Evolutionary conservation across 1,140 invertebrate genomes (phyloP), one percentile per base, ranked within the genome.

Genomic region (Chironomus tepperi): DNA sequence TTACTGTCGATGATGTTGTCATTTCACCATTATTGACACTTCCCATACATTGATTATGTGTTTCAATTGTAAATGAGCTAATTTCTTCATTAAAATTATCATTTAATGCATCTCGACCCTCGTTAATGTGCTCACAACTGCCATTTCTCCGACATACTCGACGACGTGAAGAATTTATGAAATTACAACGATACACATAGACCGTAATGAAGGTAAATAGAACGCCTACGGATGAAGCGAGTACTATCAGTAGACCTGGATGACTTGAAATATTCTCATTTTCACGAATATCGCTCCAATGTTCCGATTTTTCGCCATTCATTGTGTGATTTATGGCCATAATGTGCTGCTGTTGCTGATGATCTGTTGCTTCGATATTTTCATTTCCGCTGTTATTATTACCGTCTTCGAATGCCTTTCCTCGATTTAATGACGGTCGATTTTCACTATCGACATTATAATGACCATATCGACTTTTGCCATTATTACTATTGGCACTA

Each of bases 31-130:
- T 34, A 34, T 34, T 34, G 24, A 34, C 24, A 34, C 24, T 34
- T 10, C 47, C n/a, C 9, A n/a, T 10, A 57, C 47, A 57, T 12
- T 57, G 47, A 57, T 57, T 57, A 57, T 57, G 47, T 57, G 47
- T 57, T 57, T 57, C 47, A 7, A 57, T 57, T 57, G 47, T 57
- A 57, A 57, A 57, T 57, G 47, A 57, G 10, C n/a, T 2, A 57
- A 57, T 57, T 57, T 57, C 47, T 57, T 57, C 47, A 57, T 57
- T 57, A 57, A 57, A 57, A 57, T 57, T 57, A 57, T 57, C 47
- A 57, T 57, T 57, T 57, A 57, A 57, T 57, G n/a, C 47, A 57
- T 57, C 47, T 57, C 47, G 47, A 57, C 47, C 47, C 47, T 57
- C 47, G 47, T 57, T 57, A 57, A 57, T 57, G 47, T 10, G 9